phyloP scores from a whole-genome alignment of 1,140 invertebrate genomes.

The Mya arenaria region DNA sequence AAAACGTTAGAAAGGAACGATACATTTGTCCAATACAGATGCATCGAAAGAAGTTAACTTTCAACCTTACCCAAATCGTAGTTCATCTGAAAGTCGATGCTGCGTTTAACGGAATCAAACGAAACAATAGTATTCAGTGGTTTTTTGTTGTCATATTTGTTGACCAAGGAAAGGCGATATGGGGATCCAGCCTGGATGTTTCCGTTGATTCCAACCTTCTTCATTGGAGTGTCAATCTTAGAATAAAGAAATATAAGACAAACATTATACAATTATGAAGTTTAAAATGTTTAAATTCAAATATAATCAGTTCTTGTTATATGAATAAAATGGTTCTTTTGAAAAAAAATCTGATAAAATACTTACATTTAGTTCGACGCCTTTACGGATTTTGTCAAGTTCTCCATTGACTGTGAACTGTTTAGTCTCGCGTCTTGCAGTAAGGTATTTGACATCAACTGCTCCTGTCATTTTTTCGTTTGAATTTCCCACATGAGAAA shows the following conservation, averaged over 20 bases:
- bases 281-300: no score
- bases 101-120: slow-evolving; percentile 40
- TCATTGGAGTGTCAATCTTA: slow-evolving; percentile 56
- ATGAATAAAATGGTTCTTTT: no score
- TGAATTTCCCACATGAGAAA: slow-evolving; percentile 56
- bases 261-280: no score
- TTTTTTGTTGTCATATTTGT: slow-evolving; percentile 44
- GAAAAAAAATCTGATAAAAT: background rate
- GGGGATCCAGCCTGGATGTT: slow-evolving; percentile 35
- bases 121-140: slow-evolving; percentile 52
- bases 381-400: slow-evolving; percentile 48
- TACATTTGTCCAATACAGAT: no score
- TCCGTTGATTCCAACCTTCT: slow-evolving; percentile 54
- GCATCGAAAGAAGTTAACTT: no score
- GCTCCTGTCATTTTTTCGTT: slow-evolving; percentile 44
- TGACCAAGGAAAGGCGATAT: slow-evolving; percentile 48
- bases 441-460: slow-evolving; percentile 55
- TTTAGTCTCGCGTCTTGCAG: slow-evolving; percentile 47
- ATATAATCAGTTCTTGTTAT: no score
- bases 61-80: slow-evolving; percentile 62
- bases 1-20: no score
- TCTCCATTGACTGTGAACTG: slow-evolving; percentile 54
- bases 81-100: slow-evolving; percentile 57
- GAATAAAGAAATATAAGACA: no score
- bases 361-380: slow-evolving; percentile 53